Evolutionary conservation across 1,140 invertebrate genomes (phyloP).

Genomic region (Drosophila pallidifrons): DNA sequence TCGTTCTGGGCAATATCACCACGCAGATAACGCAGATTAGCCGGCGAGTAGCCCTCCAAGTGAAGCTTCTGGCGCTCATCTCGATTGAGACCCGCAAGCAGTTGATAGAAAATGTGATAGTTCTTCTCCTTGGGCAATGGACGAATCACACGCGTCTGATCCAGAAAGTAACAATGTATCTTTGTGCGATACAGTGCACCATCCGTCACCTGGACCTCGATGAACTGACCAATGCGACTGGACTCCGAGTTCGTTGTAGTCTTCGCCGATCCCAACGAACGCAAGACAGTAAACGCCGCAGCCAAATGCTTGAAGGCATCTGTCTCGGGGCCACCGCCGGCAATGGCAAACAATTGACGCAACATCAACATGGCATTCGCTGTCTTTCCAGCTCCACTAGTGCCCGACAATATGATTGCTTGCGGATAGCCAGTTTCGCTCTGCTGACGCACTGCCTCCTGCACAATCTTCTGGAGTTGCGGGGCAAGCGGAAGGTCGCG

Average conservation of each 20-base stretch:
- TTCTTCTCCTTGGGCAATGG: constrained; percentile 95
- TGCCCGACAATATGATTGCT: constrained; percentile 96
- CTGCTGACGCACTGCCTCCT: constrained; percentile 96
- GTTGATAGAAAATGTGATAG: constrained; percentile 99
- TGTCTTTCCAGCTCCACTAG: constrained; percentile 97
- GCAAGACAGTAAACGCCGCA: constrained; percentile 96
- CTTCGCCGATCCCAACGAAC: constrained; percentile 95
- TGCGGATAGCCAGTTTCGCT: constrained; percentile 97
- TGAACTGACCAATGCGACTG: constrained; percentile 97
- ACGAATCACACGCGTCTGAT: constrained; percentile 95
- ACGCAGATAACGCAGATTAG: constrained; percentile 93
- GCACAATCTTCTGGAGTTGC: constrained; percentile 94
- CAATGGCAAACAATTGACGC: constrained; percentile 95
- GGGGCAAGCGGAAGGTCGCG: constrained; percentile 89
- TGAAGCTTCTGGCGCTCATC: constrained; percentile 95
- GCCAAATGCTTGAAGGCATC: constrained; percentile 98
- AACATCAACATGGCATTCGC: constrained; percentile 96
- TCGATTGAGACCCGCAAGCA: constrained; percentile 94
- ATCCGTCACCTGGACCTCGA: constrained; percentile 98
- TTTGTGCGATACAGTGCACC: constrained; percentile 97
- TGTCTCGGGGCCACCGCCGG: constrained; percentile 96
- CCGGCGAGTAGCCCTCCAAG: constrained; percentile 92
- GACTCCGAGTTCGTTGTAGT: constrained; percentile 96
- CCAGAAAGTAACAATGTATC: constrained; percentile 96
- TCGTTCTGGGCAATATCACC: constrained; percentile 91